These are phyloP conservation scores for Erythrolamprus reginae DNA, from an alignment of 2,113 vertebrate species.

Conservation along the genomic window DNA sequence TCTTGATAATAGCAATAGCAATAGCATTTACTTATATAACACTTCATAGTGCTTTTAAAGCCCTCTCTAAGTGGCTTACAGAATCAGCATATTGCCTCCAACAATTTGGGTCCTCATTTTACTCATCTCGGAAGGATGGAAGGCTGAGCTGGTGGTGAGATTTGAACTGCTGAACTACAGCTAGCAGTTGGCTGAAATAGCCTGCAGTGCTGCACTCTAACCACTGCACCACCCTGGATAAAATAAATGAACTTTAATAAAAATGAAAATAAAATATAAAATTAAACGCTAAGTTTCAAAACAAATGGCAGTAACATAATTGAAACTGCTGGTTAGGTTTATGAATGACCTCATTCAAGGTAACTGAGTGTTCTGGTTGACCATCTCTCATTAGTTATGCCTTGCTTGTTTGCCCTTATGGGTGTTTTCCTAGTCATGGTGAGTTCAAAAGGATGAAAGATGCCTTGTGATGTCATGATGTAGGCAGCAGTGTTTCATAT, in stretches of 20 bases:
- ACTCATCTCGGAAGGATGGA: too few relatives aligned
- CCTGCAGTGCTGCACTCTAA: too few relatives aligned
- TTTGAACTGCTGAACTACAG: too few relatives aligned
- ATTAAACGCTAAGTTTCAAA: background rate
- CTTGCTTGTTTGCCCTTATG: background rate
- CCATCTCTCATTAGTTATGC: background rate
- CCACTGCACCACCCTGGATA: too few relatives aligned
- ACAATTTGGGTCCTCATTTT: too few relatives aligned
- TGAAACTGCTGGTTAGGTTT: background rate
- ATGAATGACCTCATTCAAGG: background rate
- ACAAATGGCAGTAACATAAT: background rate
- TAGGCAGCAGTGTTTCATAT: background rate
- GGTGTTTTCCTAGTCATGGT: background rate
- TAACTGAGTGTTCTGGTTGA: background rate
- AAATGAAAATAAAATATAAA: background rate
- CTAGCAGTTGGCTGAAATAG: too few relatives aligned
- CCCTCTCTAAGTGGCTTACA: too few relatives aligned
- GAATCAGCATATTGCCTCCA: too few relatives aligned
- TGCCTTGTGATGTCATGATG: background rate
- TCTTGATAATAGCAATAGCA: too few relatives aligned
- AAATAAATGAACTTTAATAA: background rate
- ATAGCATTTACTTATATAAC: too few relatives aligned
- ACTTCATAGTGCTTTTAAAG: too few relatives aligned
- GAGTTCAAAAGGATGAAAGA: background rate
- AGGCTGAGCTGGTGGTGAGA: too few relatives aligned